Conservation (phyloP, 2,113 vertebrate genomes). For the Ophiodon elongatus region DNA sequence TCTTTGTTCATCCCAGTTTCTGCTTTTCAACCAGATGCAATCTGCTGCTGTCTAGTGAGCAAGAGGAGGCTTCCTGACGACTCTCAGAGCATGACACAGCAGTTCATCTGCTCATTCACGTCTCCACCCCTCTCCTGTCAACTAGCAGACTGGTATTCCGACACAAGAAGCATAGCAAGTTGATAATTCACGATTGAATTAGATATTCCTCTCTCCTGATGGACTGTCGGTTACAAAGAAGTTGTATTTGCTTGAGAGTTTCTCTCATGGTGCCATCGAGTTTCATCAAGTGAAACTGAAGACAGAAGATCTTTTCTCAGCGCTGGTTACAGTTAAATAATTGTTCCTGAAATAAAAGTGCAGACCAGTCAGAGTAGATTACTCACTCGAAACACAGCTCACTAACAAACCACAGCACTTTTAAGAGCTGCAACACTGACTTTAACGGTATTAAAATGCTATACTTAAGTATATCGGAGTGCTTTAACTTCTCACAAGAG, state of each 20-base stretch:
- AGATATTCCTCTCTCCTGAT: slow-evolving; percentile 4
- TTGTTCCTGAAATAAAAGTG: slow-evolving; percentile 11
- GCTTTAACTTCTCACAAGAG: not conserved
- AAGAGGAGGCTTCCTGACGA: slow-evolving; percentile 64
- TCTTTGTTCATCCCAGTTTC: slow-evolving; percentile 51
- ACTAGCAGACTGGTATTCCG: not conserved
- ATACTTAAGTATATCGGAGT: slow-evolving; percentile 12
- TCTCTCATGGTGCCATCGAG: slow-evolving; percentile 14
- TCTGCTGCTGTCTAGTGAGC: slow-evolving; percentile 44
- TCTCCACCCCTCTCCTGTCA: slow-evolving; percentile 19
- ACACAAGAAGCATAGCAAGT: not conserved
- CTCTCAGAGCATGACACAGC: slow-evolving; percentile 49
- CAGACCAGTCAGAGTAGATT: slow-evolving; percentile 10
- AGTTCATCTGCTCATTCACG: slow-evolving; percentile 25
- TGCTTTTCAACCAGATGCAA: slow-evolving; percentile 48
- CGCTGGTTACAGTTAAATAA: not conserved
- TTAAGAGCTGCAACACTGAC: slow-evolving; percentile 21
- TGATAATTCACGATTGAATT: not conserved
- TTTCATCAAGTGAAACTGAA: slow-evolving; percentile 26
- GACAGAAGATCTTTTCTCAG: slow-evolving; percentile 19
- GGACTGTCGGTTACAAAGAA: not conserved
- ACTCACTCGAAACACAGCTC: not conserved
- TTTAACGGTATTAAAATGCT: slow-evolving; percentile 8
- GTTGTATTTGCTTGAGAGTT: slow-evolving; percentile 18
- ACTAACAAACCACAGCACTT: slow-evolving; percentile 18